Conservation (phyloP, 2,888 invertebrate genomes). For the Trichogramma evanescens region DNA sequence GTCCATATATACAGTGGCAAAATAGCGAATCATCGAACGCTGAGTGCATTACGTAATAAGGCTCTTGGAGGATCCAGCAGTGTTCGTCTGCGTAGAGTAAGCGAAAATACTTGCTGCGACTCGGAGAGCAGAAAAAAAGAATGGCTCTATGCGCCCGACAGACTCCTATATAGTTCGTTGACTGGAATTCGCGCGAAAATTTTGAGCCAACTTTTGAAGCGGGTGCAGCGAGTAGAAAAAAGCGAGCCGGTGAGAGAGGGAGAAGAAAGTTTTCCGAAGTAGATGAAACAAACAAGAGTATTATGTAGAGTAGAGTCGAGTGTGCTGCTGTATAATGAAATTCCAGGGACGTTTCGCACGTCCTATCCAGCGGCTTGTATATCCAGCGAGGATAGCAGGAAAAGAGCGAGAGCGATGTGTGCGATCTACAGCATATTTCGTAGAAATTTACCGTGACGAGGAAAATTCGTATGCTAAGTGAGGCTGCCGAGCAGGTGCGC, state of each 20-base stretch:
- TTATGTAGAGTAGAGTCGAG: constrained; percentile 1
- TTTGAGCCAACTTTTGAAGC: neutral
- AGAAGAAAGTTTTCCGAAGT: neutral
- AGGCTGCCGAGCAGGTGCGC: neutral
- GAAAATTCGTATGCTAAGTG: neutral
- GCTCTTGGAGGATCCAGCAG: neutral
- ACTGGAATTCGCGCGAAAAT: neutral
- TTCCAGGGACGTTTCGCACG: neutral
- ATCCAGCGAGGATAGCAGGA: neutral
- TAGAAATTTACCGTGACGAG: neutral
- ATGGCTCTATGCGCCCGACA: too few species aligned
- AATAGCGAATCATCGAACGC: constrained; percentile 20
- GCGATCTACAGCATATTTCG: constrained; percentile 11
- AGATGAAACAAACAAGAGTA: constrained; percentile 16
- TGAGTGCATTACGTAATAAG: constrained; percentile 24
- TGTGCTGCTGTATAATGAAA: constrained; percentile 15
- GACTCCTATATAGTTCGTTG: too few species aligned
- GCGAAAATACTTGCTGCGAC: neutral
- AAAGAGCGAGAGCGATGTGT: neutral
- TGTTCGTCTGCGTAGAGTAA: neutral
- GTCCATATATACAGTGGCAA: neutral
- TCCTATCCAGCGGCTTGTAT: too few species aligned
- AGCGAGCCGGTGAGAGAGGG: neutral
- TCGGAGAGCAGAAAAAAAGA: neutral
- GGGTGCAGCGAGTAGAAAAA: constrained; percentile 2